Evolutionary conservation across 2,797 vertebrate genomes (phyloP).

Genomic region (Hippoglossus hippoglossus): DNA sequence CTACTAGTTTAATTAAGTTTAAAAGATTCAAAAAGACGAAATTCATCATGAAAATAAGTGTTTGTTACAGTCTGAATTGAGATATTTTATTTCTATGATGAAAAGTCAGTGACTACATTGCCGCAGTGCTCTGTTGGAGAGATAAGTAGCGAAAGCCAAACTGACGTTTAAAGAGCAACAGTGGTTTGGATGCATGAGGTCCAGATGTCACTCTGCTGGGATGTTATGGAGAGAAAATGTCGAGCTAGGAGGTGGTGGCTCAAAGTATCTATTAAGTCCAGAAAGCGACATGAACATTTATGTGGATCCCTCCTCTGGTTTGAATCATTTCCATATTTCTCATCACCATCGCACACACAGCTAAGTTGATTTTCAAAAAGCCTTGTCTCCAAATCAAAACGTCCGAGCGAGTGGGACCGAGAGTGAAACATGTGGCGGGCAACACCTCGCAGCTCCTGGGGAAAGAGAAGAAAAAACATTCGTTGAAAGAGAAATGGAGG

Average conservation of each 20-base stretch:
- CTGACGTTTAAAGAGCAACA: conserved; percentile 31
- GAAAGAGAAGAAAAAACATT: conserved; percentile 45
- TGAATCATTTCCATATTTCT: conserved; percentile 61
- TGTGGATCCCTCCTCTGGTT: conserved; percentile 54
- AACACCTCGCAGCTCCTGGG: conserved; percentile 69
- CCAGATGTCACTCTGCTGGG: conserved; percentile 65
- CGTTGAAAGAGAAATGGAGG: conserved; percentile 67
- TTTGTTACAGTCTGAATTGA: neutral
- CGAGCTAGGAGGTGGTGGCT: conserved; percentile 60
- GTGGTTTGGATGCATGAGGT: conserved; percentile 55
- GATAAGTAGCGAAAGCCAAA: conserved; percentile 44
- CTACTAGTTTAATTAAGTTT: no score
- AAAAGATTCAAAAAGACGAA: no score
- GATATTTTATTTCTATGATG: conserved; percentile 11
- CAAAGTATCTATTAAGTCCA: conserved; percentile 63
- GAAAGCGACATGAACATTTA: conserved; percentile 66
- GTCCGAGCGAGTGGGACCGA: conserved; percentile 36
- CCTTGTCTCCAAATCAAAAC: conserved; percentile 48
- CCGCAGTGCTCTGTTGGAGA: conserved; percentile 2
- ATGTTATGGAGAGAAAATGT: conserved; percentile 67
- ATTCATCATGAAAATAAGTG: neutral
- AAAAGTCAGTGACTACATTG: conserved; percentile 10
- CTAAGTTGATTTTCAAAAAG: conserved; percentile 50
- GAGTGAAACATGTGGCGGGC: conserved; percentile 70
- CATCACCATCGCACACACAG: conserved; percentile 36